These are phyloP conservation scores for Rhadinocentrus ornatus DNA, from an alignment of 2,797 vertebrate genomes.

Conservation along the genomic window DNA sequence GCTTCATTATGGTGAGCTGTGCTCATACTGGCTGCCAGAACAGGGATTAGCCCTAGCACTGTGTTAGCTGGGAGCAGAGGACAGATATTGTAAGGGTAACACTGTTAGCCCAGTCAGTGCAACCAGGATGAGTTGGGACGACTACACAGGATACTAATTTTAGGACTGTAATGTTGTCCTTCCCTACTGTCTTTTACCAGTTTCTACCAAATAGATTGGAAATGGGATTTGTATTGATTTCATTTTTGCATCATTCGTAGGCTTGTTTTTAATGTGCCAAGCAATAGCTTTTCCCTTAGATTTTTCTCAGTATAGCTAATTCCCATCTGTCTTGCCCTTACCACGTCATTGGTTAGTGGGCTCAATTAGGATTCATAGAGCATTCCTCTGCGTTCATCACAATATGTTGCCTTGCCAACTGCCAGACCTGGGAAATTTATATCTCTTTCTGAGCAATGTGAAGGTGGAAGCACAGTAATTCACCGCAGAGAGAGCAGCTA, in stretches of 20 bases:
- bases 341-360: conserved; percentile 59
- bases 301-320: conserved; percentile 45
- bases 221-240: neutral
- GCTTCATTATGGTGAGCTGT: conserved; percentile 79
- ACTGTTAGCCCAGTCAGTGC: conserved; percentile 56
- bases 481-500: conserved; percentile 54
- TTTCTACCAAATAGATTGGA: neutral
- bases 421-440: conserved; percentile 75
- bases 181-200: neutral
- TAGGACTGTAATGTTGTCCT: conserved; percentile 10
- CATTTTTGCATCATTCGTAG: too few species aligned
- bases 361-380: conserved; percentile 67
- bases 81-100: conserved; percentile 63
- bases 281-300: neutral
- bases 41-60: conserved; percentile 67
- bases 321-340: conserved; percentile 4
- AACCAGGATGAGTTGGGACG: conserved; percentile 39
- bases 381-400: conserved; percentile 66
- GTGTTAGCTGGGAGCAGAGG: conserved; percentile 69
- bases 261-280: neutral
- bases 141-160: conserved; percentile 23
- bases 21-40: conserved; percentile 69
- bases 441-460: conserved; percentile 70
- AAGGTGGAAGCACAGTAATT: conserved; percentile 71
- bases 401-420: conserved; percentile 75